Conservation (phyloP, 2,113 vertebrate genomes). For the Alethe castanea region DNA sequence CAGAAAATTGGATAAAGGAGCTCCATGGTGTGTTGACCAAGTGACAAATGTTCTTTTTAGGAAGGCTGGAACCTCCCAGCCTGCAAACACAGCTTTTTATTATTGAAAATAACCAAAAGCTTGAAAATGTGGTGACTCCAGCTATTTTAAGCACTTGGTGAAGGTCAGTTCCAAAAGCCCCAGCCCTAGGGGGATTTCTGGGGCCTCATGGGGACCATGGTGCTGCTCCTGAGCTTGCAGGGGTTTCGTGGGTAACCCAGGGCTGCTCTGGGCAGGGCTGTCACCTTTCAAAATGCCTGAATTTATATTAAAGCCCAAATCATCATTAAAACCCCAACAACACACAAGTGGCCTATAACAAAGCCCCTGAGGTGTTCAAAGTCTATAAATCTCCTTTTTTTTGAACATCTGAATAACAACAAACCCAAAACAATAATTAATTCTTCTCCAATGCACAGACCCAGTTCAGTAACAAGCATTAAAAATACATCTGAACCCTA, state of each 20-base stretch:
- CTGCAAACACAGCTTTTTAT: background rate
- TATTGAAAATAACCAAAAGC: background rate
- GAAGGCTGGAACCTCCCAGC: background rate
- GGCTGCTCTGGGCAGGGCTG: background rate
- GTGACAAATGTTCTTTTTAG: background rate
- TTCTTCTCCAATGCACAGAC: slow-evolving; percentile 60
- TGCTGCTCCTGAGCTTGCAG: background rate
- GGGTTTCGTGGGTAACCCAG: background rate
- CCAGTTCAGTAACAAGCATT: slow-evolving; percentile 46
- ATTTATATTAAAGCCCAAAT: background rate
- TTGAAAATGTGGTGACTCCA: background rate
- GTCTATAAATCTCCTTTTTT: slow-evolving; percentile 2
- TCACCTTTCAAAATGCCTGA: background rate
- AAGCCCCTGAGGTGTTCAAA: slow-evolving; percentile 54
- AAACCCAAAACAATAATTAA: slow-evolving; percentile 65
- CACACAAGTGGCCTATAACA: background rate
- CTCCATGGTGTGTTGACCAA: fast-evolving
- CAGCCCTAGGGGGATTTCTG: background rate
- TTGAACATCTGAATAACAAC: slow-evolving; percentile 35
- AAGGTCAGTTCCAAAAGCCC: background rate
- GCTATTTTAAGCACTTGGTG: background rate
- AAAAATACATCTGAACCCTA: slow-evolving; percentile 61
- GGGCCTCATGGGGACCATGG: background rate
- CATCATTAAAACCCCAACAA: slow-evolving; percentile 4
- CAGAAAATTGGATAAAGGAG: background rate